These are phyloP conservation scores for Enteromius paludinosus DNA, from an alignment of 2,797 vertebrate genomes.

Conservation along the genomic window DNA sequence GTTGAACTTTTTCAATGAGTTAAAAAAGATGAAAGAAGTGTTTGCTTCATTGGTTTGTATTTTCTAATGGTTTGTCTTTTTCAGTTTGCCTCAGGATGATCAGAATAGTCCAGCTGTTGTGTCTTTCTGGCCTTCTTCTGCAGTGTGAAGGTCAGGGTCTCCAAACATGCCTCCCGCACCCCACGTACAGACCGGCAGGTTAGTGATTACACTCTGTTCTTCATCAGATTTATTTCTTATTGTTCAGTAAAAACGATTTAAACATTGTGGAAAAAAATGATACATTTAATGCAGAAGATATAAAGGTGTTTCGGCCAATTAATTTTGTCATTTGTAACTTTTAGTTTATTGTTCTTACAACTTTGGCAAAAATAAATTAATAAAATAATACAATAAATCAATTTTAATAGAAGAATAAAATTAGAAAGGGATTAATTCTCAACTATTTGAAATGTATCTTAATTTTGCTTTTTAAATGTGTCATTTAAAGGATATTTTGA, in stretches of 20 bases:
- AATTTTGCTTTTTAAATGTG: no score
- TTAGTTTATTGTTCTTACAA: neutral
- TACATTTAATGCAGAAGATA: neutral
- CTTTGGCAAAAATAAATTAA: neutral
- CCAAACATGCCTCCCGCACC: neutral
- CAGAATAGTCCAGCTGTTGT: conserved; percentile 67
- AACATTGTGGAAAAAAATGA: neutral
- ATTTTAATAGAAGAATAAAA: neutral
- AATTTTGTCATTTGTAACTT: neutral
- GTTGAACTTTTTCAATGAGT: no score
- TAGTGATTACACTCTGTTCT: conserved; percentile 18
- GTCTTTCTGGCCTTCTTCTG: conserved; percentile 68
- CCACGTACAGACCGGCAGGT: conserved; percentile 73
- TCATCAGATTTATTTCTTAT: neutral
- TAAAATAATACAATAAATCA: neutral
- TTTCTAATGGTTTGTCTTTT: conserved; percentile 27
- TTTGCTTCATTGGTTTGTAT: neutral
- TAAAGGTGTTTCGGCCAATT: neutral
- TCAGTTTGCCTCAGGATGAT: conserved; percentile 64
- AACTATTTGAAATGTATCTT: no score
- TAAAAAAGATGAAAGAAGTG: neutral
- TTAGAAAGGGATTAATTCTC: neutral
- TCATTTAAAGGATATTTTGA: no score
- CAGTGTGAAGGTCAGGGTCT: conserved; percentile 57
- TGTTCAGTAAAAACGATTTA: neutral